A percentile compares a stretch with the other conserved stretches of the same genome.
These are phyloP conservation scores for Leptinotarsa haldemani DNA, from an alignment of 2,888 invertebrate species.

Conservation along the genomic window DNA sequence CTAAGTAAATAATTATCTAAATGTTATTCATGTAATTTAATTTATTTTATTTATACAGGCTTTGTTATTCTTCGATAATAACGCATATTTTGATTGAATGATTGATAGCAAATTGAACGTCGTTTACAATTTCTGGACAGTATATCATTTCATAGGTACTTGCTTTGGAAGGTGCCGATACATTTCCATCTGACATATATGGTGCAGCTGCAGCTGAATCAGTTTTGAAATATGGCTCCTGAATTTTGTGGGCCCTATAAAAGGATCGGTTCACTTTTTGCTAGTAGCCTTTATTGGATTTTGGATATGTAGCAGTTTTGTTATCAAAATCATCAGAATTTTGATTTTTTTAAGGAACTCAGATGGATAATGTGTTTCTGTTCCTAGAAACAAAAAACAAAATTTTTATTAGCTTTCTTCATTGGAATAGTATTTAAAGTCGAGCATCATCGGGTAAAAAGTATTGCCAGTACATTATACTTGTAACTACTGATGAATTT, in stretches of 20 bases:
- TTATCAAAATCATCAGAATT: conserved; percentile 52
- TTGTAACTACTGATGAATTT: too few species aligned
- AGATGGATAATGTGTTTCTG: too few species aligned
- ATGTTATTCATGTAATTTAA: too few species aligned
- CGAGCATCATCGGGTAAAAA: too few species aligned
- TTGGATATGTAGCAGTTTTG: conserved; percentile 60
- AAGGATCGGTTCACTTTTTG: conserved; percentile 60
- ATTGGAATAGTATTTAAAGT: too few species aligned
- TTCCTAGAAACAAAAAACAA: too few species aligned
- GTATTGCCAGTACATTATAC: too few species aligned
- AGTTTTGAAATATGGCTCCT: conserved; percentile 40
- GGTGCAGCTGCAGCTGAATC: neutral
- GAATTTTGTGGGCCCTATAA: conserved; percentile 60
- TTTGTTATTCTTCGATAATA: too few species aligned
- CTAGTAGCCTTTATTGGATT: conserved; percentile 55
- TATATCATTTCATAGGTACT: conserved; percentile 63
- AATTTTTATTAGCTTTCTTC: too few species aligned
- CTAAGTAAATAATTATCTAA: too few species aligned
- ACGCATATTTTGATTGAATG: too few species aligned
- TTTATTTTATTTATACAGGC: too few species aligned
- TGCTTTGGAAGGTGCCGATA: conserved; percentile 37
- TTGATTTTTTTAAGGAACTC: conserved; percentile 58
- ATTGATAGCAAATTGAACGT: conserved; percentile 63
- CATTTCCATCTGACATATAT: conserved; percentile 30
- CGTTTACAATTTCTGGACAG: conserved; percentile 61